phyloP scores from a whole-genome alignment of 2,797 vertebrate genomes.

The Galago senegalensis region DNA sequence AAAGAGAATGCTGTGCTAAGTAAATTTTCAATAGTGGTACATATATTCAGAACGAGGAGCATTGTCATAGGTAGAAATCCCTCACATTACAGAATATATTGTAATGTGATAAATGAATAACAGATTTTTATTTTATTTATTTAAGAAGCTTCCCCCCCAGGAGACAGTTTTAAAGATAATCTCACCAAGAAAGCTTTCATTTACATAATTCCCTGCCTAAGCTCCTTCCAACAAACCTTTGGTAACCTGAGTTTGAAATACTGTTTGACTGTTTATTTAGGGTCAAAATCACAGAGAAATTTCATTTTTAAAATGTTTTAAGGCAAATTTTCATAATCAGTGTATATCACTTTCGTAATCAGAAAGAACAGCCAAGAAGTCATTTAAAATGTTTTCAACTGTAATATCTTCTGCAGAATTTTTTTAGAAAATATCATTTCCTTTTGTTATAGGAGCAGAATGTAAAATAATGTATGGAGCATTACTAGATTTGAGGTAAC shows the following conservation, averaged over 20 bases:
- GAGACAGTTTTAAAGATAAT: neutral
- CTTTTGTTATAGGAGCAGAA: conserved; percentile 1
- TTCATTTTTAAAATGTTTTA: neutral
- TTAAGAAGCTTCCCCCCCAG: neutral
- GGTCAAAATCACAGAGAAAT: neutral
- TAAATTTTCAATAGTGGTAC: neutral
- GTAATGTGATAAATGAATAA: conserved; percentile 9
- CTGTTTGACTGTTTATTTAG: neutral
- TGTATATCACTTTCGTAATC: neutral
- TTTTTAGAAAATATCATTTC: conserved; percentile 52
- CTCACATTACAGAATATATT: neutral
- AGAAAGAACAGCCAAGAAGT: conserved; percentile 13
- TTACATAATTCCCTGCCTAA: neutral
- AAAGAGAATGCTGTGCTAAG: neutral
- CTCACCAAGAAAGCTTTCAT: neutral
- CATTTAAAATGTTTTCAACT: conserved; percentile 41
- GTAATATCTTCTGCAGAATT: neutral
- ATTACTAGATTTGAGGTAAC: conserved; percentile 51
- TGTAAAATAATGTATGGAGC: neutral
- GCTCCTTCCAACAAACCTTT: neutral
- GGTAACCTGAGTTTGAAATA: neutral
- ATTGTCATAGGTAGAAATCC: conserved; percentile 36
- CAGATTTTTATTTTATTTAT: conserved; percentile 21
- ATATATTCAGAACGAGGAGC: neutral
- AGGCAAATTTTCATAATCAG: neutral